Evolutionary conservation across 2,888 invertebrate species (phyloP).

Genomic region (Dryococelus australis): DNA sequence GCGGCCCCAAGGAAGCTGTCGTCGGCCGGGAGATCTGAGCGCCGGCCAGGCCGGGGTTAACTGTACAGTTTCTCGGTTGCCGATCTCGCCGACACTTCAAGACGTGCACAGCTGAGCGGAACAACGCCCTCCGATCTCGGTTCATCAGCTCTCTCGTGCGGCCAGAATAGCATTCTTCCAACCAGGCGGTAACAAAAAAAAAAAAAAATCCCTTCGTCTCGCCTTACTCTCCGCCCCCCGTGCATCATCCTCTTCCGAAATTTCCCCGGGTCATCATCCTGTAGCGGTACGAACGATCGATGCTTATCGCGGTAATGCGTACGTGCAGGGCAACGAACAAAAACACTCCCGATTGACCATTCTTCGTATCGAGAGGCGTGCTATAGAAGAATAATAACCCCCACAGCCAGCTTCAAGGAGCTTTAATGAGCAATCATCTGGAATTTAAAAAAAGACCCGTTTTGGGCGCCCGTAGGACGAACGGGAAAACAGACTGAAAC

Average conservation of each 20-base stretch:
- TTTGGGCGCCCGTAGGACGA: not conserved
- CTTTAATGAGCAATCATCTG: not conserved
- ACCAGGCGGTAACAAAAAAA: not conserved
- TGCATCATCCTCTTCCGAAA: not conserved
- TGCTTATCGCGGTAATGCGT: conserved; percentile 1
- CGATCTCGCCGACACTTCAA: not conserved
- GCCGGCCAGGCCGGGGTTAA: too few relatives aligned
- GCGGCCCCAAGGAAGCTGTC: too few relatives aligned
- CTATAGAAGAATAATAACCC: not conserved
- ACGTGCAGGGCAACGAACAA: not conserved
- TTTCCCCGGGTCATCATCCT: not conserved
- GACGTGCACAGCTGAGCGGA: not conserved
- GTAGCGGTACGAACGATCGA: not conserved
- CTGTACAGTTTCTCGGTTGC: not conserved
- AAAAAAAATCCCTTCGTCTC: not conserved
- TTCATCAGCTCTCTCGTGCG: not conserved
- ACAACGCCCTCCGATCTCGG: not conserved
- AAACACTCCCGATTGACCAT: not conserved
- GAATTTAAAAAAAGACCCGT: not conserved
- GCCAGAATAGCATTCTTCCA: not conserved
- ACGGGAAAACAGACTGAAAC: not conserved
- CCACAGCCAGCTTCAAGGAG: not conserved
- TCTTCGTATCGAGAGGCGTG: not conserved
- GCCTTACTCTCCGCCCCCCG: not conserved
- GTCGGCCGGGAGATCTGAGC: too few relatives aligned